Conservation (phyloP, 2,113 vertebrate species). For the Tenebrosternarchus preto region DNA sequence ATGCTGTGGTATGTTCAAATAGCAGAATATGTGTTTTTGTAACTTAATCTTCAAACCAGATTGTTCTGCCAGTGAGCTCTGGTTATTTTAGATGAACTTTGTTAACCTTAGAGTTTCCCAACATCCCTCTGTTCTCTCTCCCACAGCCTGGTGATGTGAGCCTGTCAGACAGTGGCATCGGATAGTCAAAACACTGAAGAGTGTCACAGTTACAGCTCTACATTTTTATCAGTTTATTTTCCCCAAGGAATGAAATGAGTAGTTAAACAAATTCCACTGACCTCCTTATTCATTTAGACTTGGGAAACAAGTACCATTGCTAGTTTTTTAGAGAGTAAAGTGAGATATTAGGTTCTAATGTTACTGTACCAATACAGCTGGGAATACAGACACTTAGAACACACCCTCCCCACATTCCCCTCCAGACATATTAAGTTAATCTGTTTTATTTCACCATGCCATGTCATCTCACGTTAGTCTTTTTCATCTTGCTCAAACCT, state of each 20-base stretch:
- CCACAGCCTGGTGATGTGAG: background rate
- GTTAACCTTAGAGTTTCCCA: slow-evolving; percentile 20
- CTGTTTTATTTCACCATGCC: slow-evolving; percentile 5
- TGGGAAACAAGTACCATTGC: background rate
- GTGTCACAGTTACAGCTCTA: background rate
- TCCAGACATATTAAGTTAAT: background rate
- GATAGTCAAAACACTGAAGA: slow-evolving; percentile 1
- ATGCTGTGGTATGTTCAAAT: background rate
- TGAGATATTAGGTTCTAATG: background rate
- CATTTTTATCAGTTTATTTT: background rate
- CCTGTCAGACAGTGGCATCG: background rate
- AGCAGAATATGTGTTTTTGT: slow-evolving; percentile 21
- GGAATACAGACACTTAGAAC: background rate
- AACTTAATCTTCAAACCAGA: slow-evolving; percentile 32
- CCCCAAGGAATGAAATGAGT: background rate
- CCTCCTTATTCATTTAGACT: background rate
- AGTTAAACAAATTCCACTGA: background rate
- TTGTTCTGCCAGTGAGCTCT: background rate
- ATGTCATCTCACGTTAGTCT: slow-evolving; percentile 6
- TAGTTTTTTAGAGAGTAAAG: background rate
- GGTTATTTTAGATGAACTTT: background rate
- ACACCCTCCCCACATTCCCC: background rate
- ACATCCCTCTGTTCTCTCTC: slow-evolving; percentile 20
- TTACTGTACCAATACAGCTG: background rate
- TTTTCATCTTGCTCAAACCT: slow-evolving; percentile 20